Evolutionary conservation across 2,888 invertebrate genomes (phyloP), one percentile per base, ranked within the genome.

Genomic region (Dioctria linearis): DNA sequence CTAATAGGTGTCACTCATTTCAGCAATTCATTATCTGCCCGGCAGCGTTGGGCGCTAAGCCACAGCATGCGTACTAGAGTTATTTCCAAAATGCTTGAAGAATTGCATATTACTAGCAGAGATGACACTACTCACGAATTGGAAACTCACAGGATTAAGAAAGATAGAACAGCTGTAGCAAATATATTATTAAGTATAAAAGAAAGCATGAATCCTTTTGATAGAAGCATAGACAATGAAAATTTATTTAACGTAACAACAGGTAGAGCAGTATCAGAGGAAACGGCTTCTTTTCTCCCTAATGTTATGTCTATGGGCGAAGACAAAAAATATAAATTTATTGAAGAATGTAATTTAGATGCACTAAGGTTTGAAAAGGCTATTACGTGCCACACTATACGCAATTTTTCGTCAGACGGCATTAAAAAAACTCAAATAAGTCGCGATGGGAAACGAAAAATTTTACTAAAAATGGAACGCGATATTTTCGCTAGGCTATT

Each of bases 21-120:
- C 9, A 85, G 84, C 2, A 85, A 85, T 83, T 85, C 86, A 0
- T 83, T 85, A n/a, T 82, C 83, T n/a, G 85, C 85, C 82, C n/a
- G n/a, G n/a, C n/a, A n/a, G n/a, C n/a, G n/a, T n/a, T n/a, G 83
- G 83, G 81, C 76, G 75, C 76, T 82, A 82, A 71, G 79, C 83
- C 61, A 83, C 82, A 39, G 83, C 82, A 66, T 83, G 83, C 80
- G 83, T 80, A 65, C 80, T 3, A 54, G 51, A 43, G 54, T 81
- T 0, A 75, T 82, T 65, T 49, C 80, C 8, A 54, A 3, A n/a
- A 11, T 54, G 11, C 11, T 46, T 6, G 46, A 46, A 46, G 5
- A 5, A 46, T 6, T 46, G 8, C 46, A 46, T 46, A 6, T 6
- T 8, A 46, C 46, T 6, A 5, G 8, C 5, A 5, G 5, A 46